Base-by-base conservation (phyloP, 2,797 vertebrate species). In the Oryzias sinensis region DNA sequence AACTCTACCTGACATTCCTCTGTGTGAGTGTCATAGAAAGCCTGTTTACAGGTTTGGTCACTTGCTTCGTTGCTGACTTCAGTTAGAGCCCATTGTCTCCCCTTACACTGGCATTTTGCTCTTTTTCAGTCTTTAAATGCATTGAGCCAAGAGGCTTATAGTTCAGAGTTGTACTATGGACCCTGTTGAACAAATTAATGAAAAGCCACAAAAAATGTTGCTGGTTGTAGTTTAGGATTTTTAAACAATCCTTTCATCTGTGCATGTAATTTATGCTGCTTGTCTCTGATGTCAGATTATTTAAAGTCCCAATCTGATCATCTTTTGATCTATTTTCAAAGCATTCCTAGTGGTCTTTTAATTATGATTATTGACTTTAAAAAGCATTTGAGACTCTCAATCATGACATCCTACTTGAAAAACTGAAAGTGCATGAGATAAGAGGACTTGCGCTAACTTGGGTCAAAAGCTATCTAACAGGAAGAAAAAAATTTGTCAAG, bases 1-100 rank as follows among this genome's bases (percentile, higher is more conserved):
- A 59, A 8, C 37, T 48, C 1, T 49, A 2, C 13, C 56, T 63
- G 13, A 48, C 59, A 72, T 72, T 61, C 37, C 6, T 67, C 17
- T 54, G 24, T 13, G 20, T 13, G 22, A 8, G 5, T 4, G 33
- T 22, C 33, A 42, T 42, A 43, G 16, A 33, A 8, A 3, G 3
- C 17, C 47, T 27, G 6, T 8, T 37, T 53, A 45, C 70, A 72
- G 52, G 78, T 77, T 50, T 60, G 65, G 53, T 71, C 17, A 16
- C 72, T 76, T 81, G 47, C 43, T 58, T 68, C 48, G 18, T 29
- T 52, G 6, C 27, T 14, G 0, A 1, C 2, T 29, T 6, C 0
- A 0, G 4, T 3, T 48, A n/a, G 0, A 25, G 11, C 54, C 1
- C 14, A 49, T 62, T 65, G 47, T 14, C 3, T 29, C 24, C 2